Evolutionary conservation across 1,140 invertebrate genomes (phyloP), one percentile per base, ranked within the genome.

Genomic region (Tetragnatha versicolor): DNA sequence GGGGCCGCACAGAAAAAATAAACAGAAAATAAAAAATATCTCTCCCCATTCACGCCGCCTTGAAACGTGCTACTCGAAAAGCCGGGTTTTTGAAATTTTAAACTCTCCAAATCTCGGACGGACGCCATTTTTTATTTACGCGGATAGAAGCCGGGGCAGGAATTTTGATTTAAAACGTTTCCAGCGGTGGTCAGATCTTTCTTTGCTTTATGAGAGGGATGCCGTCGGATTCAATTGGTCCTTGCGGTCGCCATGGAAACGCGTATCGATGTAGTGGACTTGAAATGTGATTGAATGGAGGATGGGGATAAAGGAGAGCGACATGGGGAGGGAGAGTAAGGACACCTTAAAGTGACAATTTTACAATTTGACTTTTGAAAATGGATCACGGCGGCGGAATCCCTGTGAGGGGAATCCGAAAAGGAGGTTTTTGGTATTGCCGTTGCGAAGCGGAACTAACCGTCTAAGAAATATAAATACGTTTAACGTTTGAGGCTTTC

Each of bases 121-220:
- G 42, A n/a, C n/a, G n/a, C 45, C 73, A 77, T 77, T 77, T 77
- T 77, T 77, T 77, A 77, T 77, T 77, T 77, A 77, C 60, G 39
- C 17, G 49, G 45, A 77, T 33, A 27, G 27, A 37, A 49, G 35
- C 29, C 9, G 10, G 55, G 22, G 14, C 37, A 47, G 25, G 73
- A 77, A 65, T 77, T 77, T 77, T 77, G 73, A 77, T 77, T 77
- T 77, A 77, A 77, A 77, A 53, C 73, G 45, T 9, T 39, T 33
- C 60, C 37, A 12, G 29, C 12, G 12, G 20, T 42, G 60, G 33
- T 65, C 73, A 77, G 39, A 33, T 29, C 20, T 42, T 35, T 47
- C 37, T 63, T 60, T 14, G 10, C 22, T 73, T 47, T 58, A 51
- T 63, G 53, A 60, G 31, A 31, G 20, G 25, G 31, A n/a, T n/a